These are phyloP conservation scores for Selene dorsalis DNA, from an alignment of 2,797 vertebrate genomes.

Conservation along the genomic window DNA sequence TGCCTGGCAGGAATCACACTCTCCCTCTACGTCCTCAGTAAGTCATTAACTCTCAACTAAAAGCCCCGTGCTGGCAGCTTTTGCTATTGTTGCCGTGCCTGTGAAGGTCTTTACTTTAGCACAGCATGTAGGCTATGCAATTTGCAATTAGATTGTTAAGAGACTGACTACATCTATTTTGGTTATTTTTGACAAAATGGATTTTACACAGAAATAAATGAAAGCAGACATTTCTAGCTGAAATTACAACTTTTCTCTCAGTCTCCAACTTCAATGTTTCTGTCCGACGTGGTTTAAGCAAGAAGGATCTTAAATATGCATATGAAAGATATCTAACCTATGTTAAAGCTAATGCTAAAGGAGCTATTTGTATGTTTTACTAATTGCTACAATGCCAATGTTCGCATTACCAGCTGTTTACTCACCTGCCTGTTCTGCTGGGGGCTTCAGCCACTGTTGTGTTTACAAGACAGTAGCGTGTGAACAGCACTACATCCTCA, in stretches of 20 bases:
- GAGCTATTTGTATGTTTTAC: too few relatives aligned
- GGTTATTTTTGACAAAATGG: background rate
- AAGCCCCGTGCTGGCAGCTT: background rate
- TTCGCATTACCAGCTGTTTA: too few relatives aligned
- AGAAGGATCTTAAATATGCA: background rate
- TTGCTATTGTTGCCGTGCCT: background rate
- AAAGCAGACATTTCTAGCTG: background rate
- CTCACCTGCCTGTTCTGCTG: too few relatives aligned
- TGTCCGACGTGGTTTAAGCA: background rate
- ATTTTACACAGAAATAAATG: background rate
- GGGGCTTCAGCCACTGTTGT: too few relatives aligned
- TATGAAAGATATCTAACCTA: too few relatives aligned
- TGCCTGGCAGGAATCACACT: slow-evolving; percentile 95
- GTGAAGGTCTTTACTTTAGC: background rate
- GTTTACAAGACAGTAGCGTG: too few relatives aligned
- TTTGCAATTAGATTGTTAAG: background rate
- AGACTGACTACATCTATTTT: background rate
- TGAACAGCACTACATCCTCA: too few relatives aligned
- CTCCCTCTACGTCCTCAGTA: slow-evolving; percentile 93
- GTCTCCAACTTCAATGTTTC: background rate
- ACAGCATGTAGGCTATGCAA: background rate
- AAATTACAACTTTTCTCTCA: background rate
- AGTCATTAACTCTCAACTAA: slow-evolving; percentile 78
- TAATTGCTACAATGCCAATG: too few relatives aligned
- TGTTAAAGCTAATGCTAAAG: too few relatives aligned